phyloP scores from a whole-genome alignment of 2,797 vertebrate genomes.

The Bucorvus abyssinicus region DNA sequence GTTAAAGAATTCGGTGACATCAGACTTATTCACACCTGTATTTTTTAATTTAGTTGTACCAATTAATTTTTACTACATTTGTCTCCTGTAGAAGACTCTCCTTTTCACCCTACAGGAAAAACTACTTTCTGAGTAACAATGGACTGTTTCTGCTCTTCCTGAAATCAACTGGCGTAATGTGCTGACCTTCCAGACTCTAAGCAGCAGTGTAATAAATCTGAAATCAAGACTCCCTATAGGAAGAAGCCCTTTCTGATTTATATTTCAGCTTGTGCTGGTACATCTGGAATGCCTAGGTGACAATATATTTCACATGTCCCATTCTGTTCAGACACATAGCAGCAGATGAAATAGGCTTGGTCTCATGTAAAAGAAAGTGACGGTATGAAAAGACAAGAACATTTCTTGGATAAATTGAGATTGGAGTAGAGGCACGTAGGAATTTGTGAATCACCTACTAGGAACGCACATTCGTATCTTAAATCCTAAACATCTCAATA shows the following conservation, averaged over 20 bases:
- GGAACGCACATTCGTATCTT: not conserved
- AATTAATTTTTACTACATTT: not conserved
- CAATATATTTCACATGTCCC: not conserved
- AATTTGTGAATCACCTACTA: not conserved
- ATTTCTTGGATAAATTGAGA: not conserved
- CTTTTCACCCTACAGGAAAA: not conserved
- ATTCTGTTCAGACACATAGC: not conserved
- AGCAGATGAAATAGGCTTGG: not conserved
- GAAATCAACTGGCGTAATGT: not conserved
- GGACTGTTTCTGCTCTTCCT: not conserved
- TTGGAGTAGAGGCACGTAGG: not conserved
- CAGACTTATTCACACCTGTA: not conserved
- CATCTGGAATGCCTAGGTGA: not conserved
- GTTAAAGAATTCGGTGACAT: not conserved
- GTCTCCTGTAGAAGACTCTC: not conserved
- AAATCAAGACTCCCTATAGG: constrained; percentile 3
- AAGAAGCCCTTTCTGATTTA: constrained; percentile 24
- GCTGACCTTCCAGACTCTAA: constrained; percentile 17
- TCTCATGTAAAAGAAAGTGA: not conserved
- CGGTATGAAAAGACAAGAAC: not conserved
- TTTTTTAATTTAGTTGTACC: not conserved
- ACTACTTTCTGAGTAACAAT: not conserved
- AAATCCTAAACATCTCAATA: not conserved
- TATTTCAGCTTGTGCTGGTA: not conserved
- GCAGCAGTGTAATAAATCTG: not conserved